These are phyloP conservation scores for Miniopterus natalensis DNA, from an alignment of 2,113 vertebrate species.

Conservation along the genomic window DNA sequence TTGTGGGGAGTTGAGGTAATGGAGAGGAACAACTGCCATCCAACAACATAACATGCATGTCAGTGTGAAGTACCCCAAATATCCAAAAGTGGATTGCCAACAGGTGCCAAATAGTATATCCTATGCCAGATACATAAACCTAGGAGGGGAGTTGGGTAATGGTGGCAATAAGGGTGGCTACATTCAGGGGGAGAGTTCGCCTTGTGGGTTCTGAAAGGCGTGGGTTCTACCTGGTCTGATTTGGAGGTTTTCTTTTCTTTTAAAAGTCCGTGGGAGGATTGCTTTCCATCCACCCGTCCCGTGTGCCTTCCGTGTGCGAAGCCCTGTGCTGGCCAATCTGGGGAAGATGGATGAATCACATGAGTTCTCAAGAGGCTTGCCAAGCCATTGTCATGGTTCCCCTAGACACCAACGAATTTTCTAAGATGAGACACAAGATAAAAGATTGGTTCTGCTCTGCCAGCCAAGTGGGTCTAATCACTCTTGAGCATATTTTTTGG, in stretches of 20 bases:
- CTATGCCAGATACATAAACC: background rate
- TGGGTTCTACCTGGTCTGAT: background rate
- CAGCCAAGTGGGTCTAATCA: slow-evolving; percentile 8
- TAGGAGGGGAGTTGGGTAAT: background rate
- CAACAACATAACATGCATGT: rapidly evolving
- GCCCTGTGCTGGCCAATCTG: background rate
- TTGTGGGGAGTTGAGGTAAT: background rate
- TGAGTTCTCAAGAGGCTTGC: background rate
- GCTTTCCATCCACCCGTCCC: background rate
- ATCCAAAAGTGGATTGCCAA: background rate
- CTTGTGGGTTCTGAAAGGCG: background rate
- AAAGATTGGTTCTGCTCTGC: slow-evolving; percentile 69
- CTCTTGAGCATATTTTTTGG: slow-evolving; percentile 71
- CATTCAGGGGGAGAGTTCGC: background rate
- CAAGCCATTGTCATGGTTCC: slow-evolving; percentile 66
- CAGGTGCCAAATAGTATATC: background rate
- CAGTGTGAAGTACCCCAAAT: background rate
- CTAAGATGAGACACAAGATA: slow-evolving; percentile 73
- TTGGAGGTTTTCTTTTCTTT: background rate
- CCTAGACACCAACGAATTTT: slow-evolving; percentile 69
- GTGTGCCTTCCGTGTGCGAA: background rate
- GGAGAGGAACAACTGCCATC: background rate
- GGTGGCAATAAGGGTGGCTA: rapidly evolving
- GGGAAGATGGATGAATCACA: background rate
- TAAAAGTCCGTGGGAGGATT: background rate